Base-by-base conservation (phyloP, 2,888 invertebrate species). In the Glyphotaelius pellucidus region DNA sequence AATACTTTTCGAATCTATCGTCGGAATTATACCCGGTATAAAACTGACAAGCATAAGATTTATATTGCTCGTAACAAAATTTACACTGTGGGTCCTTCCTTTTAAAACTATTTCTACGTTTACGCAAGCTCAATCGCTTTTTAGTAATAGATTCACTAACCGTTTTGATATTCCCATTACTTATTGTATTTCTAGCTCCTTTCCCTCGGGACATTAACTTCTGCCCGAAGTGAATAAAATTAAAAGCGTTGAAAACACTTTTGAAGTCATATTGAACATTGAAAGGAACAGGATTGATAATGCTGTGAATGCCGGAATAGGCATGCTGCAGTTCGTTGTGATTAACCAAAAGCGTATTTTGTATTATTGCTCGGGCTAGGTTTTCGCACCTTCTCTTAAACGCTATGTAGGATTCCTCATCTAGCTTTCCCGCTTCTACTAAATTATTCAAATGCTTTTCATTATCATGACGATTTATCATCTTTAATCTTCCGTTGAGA, bases 221-320 rank as follows among this genome's bases (percentile, higher is more conserved):
- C 80, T 93, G 92, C 19, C 92, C 93, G 31, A 93, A 93, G 9
- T 91, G 90, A 42, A 94, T 91, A 90, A 93, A 92, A 90, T 93
- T 92, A 90, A 92, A 90, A 88, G 92, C 91, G 89, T 92, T 93
- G 91, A 91, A 93, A 67, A 93, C 91, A 91, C 92, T 91, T 92
- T 91, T 93, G 84, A 93, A 93, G 92, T 94, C 93, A 92, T 93
- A 93, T 93, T 94, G 94, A 89, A 94, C 94, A 93, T 91, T 90
- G 47, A 94, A 94, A 92, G 94, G 94, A 94, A 94, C 94, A 52
- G 95, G 96, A 94, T 96, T 96, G 91, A 96, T 95, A 94, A 97
- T 97, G 93, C 96, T 96, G 95, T 97, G 97, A 94, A 97, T 95
- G 79, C 97, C 97, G 47, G 97, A 96, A 95, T 97, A 97, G 92